Base-by-base conservation (phyloP, 1,140 invertebrate genomes). In the Drosophila pseudoananassae region DNA sequence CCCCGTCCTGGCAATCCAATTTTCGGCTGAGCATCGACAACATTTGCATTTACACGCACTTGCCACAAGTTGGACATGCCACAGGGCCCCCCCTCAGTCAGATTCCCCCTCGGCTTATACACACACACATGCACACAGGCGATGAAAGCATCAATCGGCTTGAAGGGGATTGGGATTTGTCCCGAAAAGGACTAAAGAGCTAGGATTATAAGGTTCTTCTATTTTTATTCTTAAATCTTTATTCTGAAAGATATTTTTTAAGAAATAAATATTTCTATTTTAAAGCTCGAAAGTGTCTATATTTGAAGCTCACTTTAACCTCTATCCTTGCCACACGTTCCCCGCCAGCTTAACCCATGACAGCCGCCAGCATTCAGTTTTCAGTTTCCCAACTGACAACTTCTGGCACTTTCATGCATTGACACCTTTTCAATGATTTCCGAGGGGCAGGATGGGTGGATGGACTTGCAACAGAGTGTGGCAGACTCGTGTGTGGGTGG, bases 41-140 rank as follows among this genome's bases (percentile, higher is more conserved):
- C 74, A 85, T 87, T 87, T 87, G 78, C 82, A 87, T 87, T 87
- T 87, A 88, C 77, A 87, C 78, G 78, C 82, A 83, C 79, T 83
- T 79, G 79, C 79, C 79, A 55, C 80, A 83, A 56, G 52, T 83
- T 38, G 80, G 66, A 84, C 79, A 83, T 84, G 80, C 80, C 79
- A 52, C 78, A 82, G 58, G 40, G 4, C 2, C 33, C 49, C 68
- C 50, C 27, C 52, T 55, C 27, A 17, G 17, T 29, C 63, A 25
- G 4, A 31, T 52, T n/a, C 33, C 52, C 25, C 40, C 23, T 29
- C 29, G 31, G 43, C 14, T n/a, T 31, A 51, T 9, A 50, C 40
- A 45, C 14, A 45, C 4, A 4, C 15, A n/a, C n/a, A n/a, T n/a
- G n/a, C n/a, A n/a, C n/a, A n/a, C n/a, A n/a, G n/a, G n/a, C n/a